Evolutionary conservation across 2,113 vertebrate genomes (phyloP).

Genomic region (Mesitornis unicolor): DNA sequence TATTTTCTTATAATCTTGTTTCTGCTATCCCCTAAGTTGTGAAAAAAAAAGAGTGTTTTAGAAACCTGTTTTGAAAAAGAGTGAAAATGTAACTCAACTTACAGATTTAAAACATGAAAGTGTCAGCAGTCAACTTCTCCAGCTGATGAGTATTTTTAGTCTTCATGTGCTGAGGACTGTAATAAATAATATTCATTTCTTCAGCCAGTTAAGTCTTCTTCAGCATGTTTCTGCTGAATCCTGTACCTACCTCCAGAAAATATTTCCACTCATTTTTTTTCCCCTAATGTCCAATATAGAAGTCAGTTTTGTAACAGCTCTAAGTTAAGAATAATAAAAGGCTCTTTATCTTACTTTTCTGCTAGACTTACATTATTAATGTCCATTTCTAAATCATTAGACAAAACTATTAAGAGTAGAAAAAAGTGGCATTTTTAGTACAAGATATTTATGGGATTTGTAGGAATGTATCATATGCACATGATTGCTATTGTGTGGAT

Average conservation of each 20-base stretch:
- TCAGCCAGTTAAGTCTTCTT: not conserved
- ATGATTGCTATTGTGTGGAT: not conserved
- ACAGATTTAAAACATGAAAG: not conserved
- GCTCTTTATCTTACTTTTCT: not conserved
- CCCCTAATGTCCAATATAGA: accelerated
- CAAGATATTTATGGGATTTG: not conserved
- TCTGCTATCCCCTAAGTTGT: not conserved
- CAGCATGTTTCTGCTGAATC: not conserved
- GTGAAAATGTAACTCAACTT: not conserved
- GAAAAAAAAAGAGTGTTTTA: not conserved
- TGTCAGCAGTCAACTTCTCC: not conserved
- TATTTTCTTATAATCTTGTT: conserved; percentile 24
- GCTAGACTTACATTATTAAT: not conserved
- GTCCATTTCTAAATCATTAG: not conserved
- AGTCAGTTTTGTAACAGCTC: not conserved
- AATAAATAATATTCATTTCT: not conserved
- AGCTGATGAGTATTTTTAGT: not conserved
- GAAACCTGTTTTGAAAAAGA: not conserved
- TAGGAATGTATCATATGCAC: not conserved
- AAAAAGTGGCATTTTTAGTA: not conserved
- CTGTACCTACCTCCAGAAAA: not conserved
- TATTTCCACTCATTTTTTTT: not conserved
- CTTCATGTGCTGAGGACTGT: not conserved
- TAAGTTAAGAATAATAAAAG: not conserved
- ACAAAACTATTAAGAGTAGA: not conserved